These are phyloP conservation scores for Tyrannus savana DNA, from an alignment of 2,113 vertebrate genomes.

Conservation along the genomic window DNA sequence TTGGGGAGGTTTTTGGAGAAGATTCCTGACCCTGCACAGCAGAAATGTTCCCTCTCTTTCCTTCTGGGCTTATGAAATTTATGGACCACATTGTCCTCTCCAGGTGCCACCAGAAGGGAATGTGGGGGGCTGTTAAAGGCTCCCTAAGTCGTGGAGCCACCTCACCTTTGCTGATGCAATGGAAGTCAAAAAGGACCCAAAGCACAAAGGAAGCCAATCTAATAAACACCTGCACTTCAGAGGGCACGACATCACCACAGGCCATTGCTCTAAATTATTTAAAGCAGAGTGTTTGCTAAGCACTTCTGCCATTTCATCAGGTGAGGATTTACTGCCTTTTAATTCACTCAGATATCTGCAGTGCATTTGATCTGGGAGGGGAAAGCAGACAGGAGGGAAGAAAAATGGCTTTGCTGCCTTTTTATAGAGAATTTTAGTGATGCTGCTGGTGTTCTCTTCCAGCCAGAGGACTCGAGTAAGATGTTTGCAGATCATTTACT, in stretches of 20 bases:
- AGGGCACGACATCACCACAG: not conserved
- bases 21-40: not conserved
- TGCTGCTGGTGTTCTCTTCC: not conserved
- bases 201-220: not conserved
- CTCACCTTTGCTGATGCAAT: not conserved
- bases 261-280: constrained; percentile 18
- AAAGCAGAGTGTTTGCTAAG: not conserved
- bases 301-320: not conserved
- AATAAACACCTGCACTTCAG: constrained; percentile 15
- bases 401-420: not conserved
- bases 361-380: not conserved
- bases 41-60: not conserved
- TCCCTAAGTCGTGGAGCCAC: not conserved
- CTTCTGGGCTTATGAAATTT: not conserved
- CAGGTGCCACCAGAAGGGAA: constrained; percentile 18
- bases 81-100: not conserved
- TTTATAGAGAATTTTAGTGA: not conserved
- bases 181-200: constrained; percentile 37
- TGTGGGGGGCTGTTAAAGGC: not conserved
- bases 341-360: constrained; percentile 1
- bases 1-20: not conserved
- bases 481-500: not conserved
- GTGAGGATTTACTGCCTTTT: constrained; percentile 21
- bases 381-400: not conserved
- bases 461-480: not conserved